phyloP scores from a whole-genome alignment of 2,797 vertebrate genomes.

The Enteromius anoplus region DNA sequence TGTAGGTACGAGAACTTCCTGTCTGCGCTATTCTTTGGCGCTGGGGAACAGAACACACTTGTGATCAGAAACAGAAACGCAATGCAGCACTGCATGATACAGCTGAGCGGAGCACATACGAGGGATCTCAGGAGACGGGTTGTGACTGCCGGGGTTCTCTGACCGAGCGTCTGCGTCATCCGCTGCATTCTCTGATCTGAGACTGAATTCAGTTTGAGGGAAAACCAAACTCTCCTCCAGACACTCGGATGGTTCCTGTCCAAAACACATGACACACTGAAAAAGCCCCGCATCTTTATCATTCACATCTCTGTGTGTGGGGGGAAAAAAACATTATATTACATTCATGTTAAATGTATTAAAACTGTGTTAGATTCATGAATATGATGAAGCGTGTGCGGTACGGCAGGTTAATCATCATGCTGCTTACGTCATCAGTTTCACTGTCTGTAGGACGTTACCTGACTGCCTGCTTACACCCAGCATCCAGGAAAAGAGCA shows the following conservation, averaged over 20 bases:
- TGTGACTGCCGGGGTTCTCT: slow-evolving; percentile 84
- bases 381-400: neutral
- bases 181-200: slow-evolving; percentile 82
- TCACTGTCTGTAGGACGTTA: neutral
- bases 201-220: slow-evolving; percentile 82
- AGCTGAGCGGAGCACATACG: slow-evolving; percentile 72
- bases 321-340: too few relatives aligned
- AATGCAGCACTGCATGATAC: too few relatives aligned
- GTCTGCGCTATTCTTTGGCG: slow-evolving; percentile 90
- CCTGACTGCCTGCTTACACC: neutral
- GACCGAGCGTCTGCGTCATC: slow-evolving; percentile 80
- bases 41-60: slow-evolving; percentile 63
- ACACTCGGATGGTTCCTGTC: slow-evolving; percentile 92
- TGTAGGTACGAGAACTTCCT: slow-evolving; percentile 95
- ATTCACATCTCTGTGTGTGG: neutral
- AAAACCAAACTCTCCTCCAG: slow-evolving; percentile 93
- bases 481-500: too few relatives aligned
- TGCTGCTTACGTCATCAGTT: neutral
- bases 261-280: neutral
- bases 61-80: neutral
- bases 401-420: too few relatives aligned
- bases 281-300: neutral
- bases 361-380: neutral
- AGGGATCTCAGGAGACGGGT: slow-evolving; percentile 75
- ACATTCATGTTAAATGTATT: neutral